phyloP scores from a whole-genome alignment of 2,797 vertebrate species.

The Manis crassicaudata region DNA sequence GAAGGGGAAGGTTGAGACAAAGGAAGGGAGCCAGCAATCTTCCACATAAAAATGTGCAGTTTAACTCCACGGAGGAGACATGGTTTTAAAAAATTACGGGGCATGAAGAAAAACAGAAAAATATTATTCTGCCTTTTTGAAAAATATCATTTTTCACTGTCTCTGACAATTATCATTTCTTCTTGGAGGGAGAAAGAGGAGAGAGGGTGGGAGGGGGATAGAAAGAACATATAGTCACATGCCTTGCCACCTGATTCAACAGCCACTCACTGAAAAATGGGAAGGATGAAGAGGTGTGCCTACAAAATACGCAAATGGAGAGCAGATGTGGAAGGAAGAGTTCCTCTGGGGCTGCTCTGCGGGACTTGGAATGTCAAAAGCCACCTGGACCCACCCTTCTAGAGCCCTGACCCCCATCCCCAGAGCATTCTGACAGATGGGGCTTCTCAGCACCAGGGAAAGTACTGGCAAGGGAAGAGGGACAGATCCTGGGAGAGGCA shows the following conservation, averaged over 20 bases:
- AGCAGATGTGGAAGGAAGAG: background rate
- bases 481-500: background rate
- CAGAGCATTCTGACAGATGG: background rate
- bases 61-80: background rate
- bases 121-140: background rate
- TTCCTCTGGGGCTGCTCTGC: background rate
- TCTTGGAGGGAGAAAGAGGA: background rate
- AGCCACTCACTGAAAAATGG: background rate
- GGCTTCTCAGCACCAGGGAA: background rate
- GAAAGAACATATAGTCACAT: background rate
- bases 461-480: background rate
- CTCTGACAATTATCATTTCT: background rate
- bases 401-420: background rate
- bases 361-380: background rate
- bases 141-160: background rate
- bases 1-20: background rate
- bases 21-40: background rate
- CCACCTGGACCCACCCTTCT: background rate
- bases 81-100: background rate
- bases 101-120: constrained; percentile 31
- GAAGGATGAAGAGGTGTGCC: background rate
- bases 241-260: background rate
- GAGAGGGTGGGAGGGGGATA: no score
- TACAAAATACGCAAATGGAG: background rate
- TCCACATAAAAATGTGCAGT: background rate